Base-by-base conservation (phyloP, 2,113 vertebrate species). In the Zootoca vivipara region DNA sequence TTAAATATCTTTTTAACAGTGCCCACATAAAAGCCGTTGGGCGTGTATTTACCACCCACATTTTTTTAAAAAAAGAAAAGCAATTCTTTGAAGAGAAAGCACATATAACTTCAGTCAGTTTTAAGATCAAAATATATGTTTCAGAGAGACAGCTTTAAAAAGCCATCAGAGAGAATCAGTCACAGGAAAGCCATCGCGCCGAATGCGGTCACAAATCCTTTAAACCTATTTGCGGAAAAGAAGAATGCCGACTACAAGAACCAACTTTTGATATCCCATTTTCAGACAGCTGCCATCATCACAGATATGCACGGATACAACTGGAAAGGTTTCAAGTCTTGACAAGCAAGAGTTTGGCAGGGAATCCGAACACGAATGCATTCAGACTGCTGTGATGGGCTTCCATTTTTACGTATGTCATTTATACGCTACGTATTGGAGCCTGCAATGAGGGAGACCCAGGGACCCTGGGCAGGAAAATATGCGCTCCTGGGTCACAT, bases 291-390 rank as follows among this genome's bases (percentile, higher is more conserved):
- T 78, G 72, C 84, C 88, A 72, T 85, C 72, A 83, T 88, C 35
- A 82, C 46, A 87, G 67, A 85, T 58, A 35, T 83, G 35, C n/a
- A 82, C 46, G 82, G 62, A 85, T 58, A 35, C 81, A 40, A 73
- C 58, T 92, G 86, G 72, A 90, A 90, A 88, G 56, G 10, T n/a
- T 90, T 70, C 40, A 72, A 33, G 65, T 88, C 75, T 80, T 89
- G 40, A 79, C 81, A 86, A 67, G 84, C 38, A 91, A 92, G 88
- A 85, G 70, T 89, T 28, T 22, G 87, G 24, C 87, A 92, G 90
- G 56, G 75, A 93, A 22, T 64, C n/a, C 24, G 10, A 90, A 87
- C 78, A 84, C 24, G 72, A 91, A 33, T 90, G 64, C 46, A 90
- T 83, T 38, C n/a, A 5, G 5, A 80, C 80, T 40, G 24, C 35